Evolutionary conservation across 1,140 invertebrate genomes (phyloP), one percentile per base, ranked within the genome.

Genomic region (Mercenaria mercenaria): DNA sequence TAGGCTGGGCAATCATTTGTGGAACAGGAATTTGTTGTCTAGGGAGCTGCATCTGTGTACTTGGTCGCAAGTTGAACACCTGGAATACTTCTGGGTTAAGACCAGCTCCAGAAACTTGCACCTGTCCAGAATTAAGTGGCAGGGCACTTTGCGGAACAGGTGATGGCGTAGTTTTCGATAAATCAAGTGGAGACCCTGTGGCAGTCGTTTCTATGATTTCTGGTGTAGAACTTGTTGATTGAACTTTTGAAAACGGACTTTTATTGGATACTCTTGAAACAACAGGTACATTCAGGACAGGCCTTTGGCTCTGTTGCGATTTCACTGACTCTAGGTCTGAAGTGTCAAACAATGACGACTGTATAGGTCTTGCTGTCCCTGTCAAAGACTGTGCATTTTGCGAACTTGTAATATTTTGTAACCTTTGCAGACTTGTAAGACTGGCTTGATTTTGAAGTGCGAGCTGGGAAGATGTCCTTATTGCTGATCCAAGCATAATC

Each of bases 51-150:
- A 76, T 47, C 0, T 83, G 82, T 47, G 88, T 56, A 2, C 50
- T 79, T 47, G 92, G 92, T 50, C 90, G 88, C 41, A 93, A 77
- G 74, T 93, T 93, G 59, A 93, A 93, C 18, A 93, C 92, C 59
- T 93, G 91, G 80, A 91, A 93, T 8, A 91, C 87, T 43, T 93
- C 92, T 23, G 91, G 90, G 56, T 91, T 89, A 20, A 89, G 81
- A n/a, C 76, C 77, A 39, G 77, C 81, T 50, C 32, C 23, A 41
- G 52, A n/a, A 29, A 88, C 69, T 61, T 50, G 79, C 13, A 67
- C 47, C n/a, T 10, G 89, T 77, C 32, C 72, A 29, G 41, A 26
- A 29, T 32, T 74, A 6, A 39, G 43, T 13, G 32, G 72, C 32
- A 37, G 56, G 18, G 34, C 80, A 23, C 56, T 77, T 43, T n/a